Percentiles rank a stretch among this genome's conserved stretches.
phyloP scores from a whole-genome alignment of 2,797 vertebrate genomes.

The Rallus crepitans region DNA sequence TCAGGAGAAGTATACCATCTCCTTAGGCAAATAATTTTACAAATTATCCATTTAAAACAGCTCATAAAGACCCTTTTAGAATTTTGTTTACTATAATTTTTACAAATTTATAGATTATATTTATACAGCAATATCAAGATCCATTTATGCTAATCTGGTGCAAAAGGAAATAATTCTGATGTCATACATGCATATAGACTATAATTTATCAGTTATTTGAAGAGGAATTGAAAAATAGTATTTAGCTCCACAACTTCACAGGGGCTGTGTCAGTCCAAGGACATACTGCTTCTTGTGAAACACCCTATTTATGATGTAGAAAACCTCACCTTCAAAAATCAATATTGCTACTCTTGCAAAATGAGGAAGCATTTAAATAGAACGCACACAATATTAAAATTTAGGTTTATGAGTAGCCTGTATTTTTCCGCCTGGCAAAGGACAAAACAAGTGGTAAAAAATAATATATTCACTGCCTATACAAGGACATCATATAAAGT shows the following conservation, averaged over 20 bases:
- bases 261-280: neutral
- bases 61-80: neutral
- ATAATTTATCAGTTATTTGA: slow-evolving; percentile 10
- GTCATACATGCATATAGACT: neutral
- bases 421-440: neutral
- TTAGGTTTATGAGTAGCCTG: neutral
- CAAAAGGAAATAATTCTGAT: slow-evolving; percentile 2
- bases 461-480: neutral
- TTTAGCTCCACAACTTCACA: neutral
- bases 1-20: neutral
- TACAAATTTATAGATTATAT: neutral
- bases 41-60: slow-evolving; percentile 9
- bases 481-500: neutral
- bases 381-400: neutral
- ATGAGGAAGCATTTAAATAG: neutral
- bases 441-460: neutral
- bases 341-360: neutral
- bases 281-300: neutral
- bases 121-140: neutral
- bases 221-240: neutral
- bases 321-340: neutral
- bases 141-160: neutral
- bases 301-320: neutral
- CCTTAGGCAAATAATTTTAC: neutral
- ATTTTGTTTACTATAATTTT: neutral